Base-by-base conservation (phyloP, 2,888 invertebrate genomes). In the Melinopterus prodromus region DNA sequence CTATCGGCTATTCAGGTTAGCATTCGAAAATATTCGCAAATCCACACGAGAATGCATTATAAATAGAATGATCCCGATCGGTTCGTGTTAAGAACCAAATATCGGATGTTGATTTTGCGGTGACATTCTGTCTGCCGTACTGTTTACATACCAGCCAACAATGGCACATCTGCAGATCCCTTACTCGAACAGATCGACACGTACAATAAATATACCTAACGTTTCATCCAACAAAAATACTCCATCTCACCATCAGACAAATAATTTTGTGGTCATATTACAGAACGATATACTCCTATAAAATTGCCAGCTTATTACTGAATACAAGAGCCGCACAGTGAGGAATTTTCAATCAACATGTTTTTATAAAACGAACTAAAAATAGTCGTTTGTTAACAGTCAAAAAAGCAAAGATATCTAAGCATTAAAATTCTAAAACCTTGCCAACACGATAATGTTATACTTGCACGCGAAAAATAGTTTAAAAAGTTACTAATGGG, bases 141-240 rank as follows among this genome's bases (percentile, higher is more conserved):
- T 83, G 83, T 83, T 83, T 81, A 82, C 81, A 83, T 80, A 82
- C 81, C 80, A 78, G 77, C 79, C 82, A 85, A 86, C 86, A 86
- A 86, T 84, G 81, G 85, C 85, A 86, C 87, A 87, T 87, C 87
- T 87, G 87, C 87, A 85, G 86, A 87, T 87, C 86, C 87, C 81
- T 85, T 85, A 85, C 84, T 84, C 84, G 82, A 82, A 85, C 84
- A 85, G 85, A 86, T 86, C 86, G 87, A 87, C 87, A 87, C 87
- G 87, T 86, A 86, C 85, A 81, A 85, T 86, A 87, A 87, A 87
- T 87, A 88, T 85, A 82, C 85, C 85, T 83, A 80, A 85, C 84
- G 85, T 84, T 84, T 84, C 84, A 82, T 84, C 16, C 35, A 14
- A 82, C 83, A 83, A 82, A 84, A 84, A 83, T 82, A 77, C 77